phyloP scores from a whole-genome alignment of 2,113 vertebrate genomes.

The Ceyx melanurus region DNA sequence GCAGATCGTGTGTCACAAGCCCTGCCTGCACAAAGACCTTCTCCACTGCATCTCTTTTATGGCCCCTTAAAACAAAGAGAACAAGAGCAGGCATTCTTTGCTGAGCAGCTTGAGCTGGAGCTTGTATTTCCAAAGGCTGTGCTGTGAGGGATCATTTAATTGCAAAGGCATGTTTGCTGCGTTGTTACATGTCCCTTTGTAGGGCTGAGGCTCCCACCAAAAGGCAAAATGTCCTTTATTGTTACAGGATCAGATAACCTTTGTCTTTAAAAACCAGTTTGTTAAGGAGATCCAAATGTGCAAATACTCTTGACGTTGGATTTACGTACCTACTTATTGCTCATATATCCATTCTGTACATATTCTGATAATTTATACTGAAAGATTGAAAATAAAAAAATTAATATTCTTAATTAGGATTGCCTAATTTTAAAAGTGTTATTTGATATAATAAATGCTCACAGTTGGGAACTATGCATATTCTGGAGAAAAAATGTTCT shows the following conservation, averaged over 20 bases:
- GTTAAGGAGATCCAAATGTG: neutral
- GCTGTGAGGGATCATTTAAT: neutral
- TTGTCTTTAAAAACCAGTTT: neutral
- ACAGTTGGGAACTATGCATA: too few relatives aligned
- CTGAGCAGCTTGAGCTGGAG: neutral
- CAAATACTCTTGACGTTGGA: neutral
- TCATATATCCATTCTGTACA: neutral
- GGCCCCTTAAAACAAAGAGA: neutral
- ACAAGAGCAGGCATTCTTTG: neutral
- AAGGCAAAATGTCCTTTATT: neutral
- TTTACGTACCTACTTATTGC: neutral
- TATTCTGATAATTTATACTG: neutral
- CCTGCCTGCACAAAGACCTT: slow-evolving; percentile 4
- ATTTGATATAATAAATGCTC: too few relatives aligned
- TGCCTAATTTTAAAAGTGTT: neutral
- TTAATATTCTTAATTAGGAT: neutral
- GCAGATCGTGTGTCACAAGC: neutral
- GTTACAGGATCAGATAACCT: neutral
- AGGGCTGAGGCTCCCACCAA: neutral
- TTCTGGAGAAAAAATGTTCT: too few relatives aligned
- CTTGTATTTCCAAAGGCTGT: neutral
- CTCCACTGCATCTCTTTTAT: slow-evolving; percentile 17
- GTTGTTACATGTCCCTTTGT: neutral
- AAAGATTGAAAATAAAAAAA: neutral
- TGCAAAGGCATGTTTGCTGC: neutral